A percentile compares a stretch with the other conserved stretches of the same genome.
Conservation (phyloP, 2,797 vertebrate species). For the Brachyalestes nurse region DNA sequence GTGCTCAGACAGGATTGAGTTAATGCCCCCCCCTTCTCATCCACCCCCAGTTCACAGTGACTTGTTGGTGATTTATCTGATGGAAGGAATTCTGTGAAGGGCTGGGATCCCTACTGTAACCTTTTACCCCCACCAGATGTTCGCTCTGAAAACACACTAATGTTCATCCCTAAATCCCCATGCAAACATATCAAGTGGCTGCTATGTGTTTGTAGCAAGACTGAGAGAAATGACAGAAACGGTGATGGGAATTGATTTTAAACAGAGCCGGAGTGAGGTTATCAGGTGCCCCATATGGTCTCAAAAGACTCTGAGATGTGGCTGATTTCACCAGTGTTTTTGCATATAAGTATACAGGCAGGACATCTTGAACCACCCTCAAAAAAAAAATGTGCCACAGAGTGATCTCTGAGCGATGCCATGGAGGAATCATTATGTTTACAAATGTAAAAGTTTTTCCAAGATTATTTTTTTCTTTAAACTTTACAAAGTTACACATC, state of each 20-base stretch:
- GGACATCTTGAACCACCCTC: background rate
- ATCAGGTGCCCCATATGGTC: conserved; percentile 39
- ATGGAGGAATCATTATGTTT: too few species aligned
- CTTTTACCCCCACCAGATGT: conserved; percentile 85
- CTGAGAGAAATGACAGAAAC: conserved; percentile 71
- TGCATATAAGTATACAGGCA: background rate
- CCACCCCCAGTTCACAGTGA: conserved; percentile 71
- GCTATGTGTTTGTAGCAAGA: conserved; percentile 74
- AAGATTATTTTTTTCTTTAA: too few species aligned
- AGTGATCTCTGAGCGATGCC: too few species aligned
- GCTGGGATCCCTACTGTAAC: conserved; percentile 82
- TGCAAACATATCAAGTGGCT: conserved; percentile 83
- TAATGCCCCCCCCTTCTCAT: conserved; percentile 66
- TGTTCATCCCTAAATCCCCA: conserved; percentile 79
- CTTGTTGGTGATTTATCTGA: conserved; percentile 85
- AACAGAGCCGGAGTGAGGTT: conserved; percentile 27
- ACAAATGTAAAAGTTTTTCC: too few species aligned
- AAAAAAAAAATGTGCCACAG: too few species aligned
- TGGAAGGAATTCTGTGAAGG: conserved; percentile 83
- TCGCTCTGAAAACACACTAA: conserved; percentile 81
- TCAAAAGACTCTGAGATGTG: conserved; percentile 19
- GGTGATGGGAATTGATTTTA: conserved; percentile 58
- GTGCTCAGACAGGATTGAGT: conserved; percentile 76
- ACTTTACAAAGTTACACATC: too few species aligned
- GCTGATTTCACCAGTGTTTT: background rate